Evolutionary conservation across 2,113 vertebrate species (phyloP).

Genomic region (Takifugu bimaculatus): DNA sequence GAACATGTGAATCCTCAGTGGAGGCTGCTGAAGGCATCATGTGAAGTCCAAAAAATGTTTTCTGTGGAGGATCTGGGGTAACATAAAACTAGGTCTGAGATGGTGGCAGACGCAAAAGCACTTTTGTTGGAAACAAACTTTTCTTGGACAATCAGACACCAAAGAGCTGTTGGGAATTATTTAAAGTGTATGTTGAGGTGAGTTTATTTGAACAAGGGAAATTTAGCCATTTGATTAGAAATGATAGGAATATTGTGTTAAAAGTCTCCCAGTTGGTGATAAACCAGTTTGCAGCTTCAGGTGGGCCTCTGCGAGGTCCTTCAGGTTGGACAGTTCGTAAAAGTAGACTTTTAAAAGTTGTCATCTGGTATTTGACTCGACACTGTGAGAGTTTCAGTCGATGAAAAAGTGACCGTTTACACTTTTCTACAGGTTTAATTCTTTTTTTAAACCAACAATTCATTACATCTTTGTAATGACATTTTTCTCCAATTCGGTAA

Average conservation of each 20-base stretch:
- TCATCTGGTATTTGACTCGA: not conserved
- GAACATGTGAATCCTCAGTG: constrained; percentile 8
- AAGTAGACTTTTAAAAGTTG: constrained; percentile 14
- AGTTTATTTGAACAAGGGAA: not conserved
- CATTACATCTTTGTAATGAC: not conserved
- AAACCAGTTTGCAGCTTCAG: constrained; percentile 24
- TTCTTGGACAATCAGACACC: constrained; percentile 50
- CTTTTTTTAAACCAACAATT: not conserved
- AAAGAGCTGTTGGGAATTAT: constrained; percentile 44
- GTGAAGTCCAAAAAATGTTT: not conserved
- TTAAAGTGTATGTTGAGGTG: constrained; percentile 21
- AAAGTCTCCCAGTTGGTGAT: constrained; percentile 9
- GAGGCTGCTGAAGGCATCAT: constrained; percentile 11
- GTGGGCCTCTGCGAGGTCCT: constrained; percentile 3
- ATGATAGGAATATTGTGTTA: not conserved
- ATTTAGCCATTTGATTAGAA: constrained; percentile 9
- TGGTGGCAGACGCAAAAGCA: not conserved
- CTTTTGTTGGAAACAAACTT: constrained; percentile 29
- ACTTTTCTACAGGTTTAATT: constrained; percentile 40
- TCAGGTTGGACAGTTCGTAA: constrained; percentile 2
- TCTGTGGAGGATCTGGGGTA: too few species aligned
- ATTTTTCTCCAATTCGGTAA: constrained; percentile 31
- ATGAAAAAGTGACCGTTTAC: constrained; percentile 22
- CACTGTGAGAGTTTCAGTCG: not conserved
- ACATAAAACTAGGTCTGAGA: not conserved